Evolutionary conservation across 2,888 invertebrate species (phyloP), one percentile per base, ranked within the genome.

Genomic region (Euproctis similis): DNA sequence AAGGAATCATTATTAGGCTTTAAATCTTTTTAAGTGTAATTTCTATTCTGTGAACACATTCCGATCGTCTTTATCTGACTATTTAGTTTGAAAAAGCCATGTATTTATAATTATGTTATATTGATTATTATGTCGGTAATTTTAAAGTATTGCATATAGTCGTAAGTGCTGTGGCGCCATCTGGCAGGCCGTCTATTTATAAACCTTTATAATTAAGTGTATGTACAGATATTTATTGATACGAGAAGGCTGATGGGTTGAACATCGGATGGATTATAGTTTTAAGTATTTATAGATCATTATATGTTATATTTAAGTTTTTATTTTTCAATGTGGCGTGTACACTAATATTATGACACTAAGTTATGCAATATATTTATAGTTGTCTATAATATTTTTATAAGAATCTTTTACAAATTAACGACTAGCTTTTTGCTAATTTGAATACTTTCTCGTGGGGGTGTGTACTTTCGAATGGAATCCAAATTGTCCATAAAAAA

Each of bases 191-290:
- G 41, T 53, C 47, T 48, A 47, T 48, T 52, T 12, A 12, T 52
- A 37, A 45, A 44, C 31, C 31, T 54, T 58, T 55, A 50, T 58
- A 55, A 30, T 51, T 72, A 70, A 68, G 62, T 47, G 50, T 59
- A 58, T 80, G 77, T 78, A 80, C 71, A 80, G 69, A 72, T 78
- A 78, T 75, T 77, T 77, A 78, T 76, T 76, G 55, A 68, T 56
- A 47, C 12, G 29, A 38, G 39, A 69, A 68, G 68, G 59, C 63
- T 68, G 63, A 60, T 61, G 66, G 56, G 45, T 49, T 43, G 41
- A 60, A 59, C 64, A 64, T 72, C 63, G 47, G 63, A 54, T 58
- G 60, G 57, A 48, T 39, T 60, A 4, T 53, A 52, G 40, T 29
- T 17, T 22, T 64, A 59, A 51, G 57, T 62, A 61, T 59, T 58